These are phyloP conservation scores for Anthoptus insignis DNA, from an alignment of 2,888 invertebrate species.

Conservation along the genomic window DNA sequence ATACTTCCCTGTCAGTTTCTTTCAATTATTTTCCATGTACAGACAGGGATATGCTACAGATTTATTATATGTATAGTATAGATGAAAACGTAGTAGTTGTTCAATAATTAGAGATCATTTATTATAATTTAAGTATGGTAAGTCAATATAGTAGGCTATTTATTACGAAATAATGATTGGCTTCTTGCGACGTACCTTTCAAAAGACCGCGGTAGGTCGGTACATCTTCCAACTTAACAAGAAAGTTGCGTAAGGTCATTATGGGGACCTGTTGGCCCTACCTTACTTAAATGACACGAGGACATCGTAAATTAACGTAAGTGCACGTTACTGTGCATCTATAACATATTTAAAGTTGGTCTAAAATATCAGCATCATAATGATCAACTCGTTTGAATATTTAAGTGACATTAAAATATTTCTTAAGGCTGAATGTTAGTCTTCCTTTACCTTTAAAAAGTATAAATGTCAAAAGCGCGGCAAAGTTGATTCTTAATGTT, in stretches of 20 bases:
- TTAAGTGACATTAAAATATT: conserved; percentile 23
- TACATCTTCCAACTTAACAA: conserved; percentile 58
- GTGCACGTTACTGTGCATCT: conserved; percentile 18
- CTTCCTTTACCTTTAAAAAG: conserved; percentile 18
- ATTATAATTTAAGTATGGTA: conserved; percentile 36
- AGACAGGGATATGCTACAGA: too few relatives aligned
- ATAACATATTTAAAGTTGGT: conserved; percentile 29
- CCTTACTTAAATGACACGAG: conserved; percentile 61
- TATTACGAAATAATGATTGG: conserved; percentile 57
- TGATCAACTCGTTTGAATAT: conserved; percentile 12
- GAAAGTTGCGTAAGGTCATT: conserved; percentile 63
- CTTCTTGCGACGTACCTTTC: conserved; percentile 55
- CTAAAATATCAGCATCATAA: conserved; percentile 17
- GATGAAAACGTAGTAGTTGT: too few relatives aligned
- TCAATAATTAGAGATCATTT: conserved; percentile 46
- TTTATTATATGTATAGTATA: too few relatives aligned
- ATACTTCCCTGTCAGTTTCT: too few relatives aligned
- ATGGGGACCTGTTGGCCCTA: conserved; percentile 58
- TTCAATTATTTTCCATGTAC: too few relatives aligned
- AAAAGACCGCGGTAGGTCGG: conserved; percentile 61
- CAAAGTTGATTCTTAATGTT: neutral
- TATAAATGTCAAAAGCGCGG: conserved; percentile 24
- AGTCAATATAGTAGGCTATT: conserved; percentile 41
- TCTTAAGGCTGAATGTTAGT: conserved; percentile 10
- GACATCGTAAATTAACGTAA: conserved; percentile 53